Evolutionary conservation across 2,888 invertebrate species (phyloP), one percentile per base, ranked within the genome.

Genomic region (Spatulosminthurus flaviceps): DNA sequence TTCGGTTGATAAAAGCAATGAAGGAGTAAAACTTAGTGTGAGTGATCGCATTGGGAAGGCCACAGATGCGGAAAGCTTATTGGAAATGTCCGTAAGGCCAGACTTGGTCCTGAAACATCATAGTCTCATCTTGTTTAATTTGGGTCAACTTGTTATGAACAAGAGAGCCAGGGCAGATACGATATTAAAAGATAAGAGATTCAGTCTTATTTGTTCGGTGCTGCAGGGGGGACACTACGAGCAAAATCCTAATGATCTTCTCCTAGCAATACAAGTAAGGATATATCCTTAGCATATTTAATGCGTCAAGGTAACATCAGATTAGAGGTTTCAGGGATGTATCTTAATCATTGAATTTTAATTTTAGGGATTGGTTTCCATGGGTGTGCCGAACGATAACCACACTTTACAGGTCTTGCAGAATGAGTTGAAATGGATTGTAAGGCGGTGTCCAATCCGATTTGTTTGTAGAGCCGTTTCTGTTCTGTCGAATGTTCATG

Each of bases 371-470:
- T 34, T 66, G 26, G 16, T 64, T 21, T 69, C 41, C 22, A 41
- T 86, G 1, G 83, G 82, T 13, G 42, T 85, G 34, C 72, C 79
- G 11, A 34, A 78, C 0, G 81, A 84, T 9, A 74, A 80, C 0
- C 80, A 80, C 21, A 22, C 85, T 9, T 4, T 60, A 5, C 4
- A 13, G 4, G 4, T 4, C 0, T 34, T 87, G 28, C 83, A 86
- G 78, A 85, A 80, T 26, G 86, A 87, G 78, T 73, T 87, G 21
- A 80, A 85, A 26, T 86, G 87, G 86, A 79, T 83, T n/a, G 73
- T 86, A 67, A 81, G 86, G 29, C 86, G 85, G n/a, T 84, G 86
- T 82, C 84, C 83, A 21, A 75, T 87, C 19, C 80, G 81, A n/a
- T 80, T 83, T 41, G 79, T 87, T 61, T 77, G 86, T 21, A 81